Conservation (phyloP, 2,888 invertebrate species). For the Andricus curvator region DNA sequence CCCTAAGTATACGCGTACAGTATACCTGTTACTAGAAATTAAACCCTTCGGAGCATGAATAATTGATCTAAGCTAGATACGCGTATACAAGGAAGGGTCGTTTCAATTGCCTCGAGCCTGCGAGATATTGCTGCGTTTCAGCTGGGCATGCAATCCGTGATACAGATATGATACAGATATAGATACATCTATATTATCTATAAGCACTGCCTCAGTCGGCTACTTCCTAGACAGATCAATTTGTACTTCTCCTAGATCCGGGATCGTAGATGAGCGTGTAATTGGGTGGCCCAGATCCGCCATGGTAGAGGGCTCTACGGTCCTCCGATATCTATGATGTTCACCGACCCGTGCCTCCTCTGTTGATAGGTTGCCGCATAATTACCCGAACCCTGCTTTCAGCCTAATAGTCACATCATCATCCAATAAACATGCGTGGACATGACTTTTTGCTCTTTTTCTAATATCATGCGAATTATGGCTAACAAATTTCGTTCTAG, state of each 20-base stretch:
- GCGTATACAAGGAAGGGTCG: conserved; percentile 25
- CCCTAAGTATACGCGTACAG: no score
- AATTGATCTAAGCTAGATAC: conserved; percentile 20
- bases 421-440: conserved; percentile 62
- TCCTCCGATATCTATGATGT: conserved; percentile 72
- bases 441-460: conserved; percentile 43
- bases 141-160: conserved; percentile 41
- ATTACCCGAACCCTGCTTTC: conserved; percentile 67
- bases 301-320: conserved; percentile 56
- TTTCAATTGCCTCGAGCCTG: conserved; percentile 30
- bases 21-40: conserved; percentile 16
- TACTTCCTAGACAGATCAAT: conserved; percentile 72
- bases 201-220: conserved; percentile 43
- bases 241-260: conserved; percentile 72
- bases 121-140: conserved; percentile 37
- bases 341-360: conserved; percentile 70
- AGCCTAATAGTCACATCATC: conserved; percentile 68
- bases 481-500: background rate
- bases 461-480: conserved; percentile 20
- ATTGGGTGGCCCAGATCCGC: conserved; percentile 71
- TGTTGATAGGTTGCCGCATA: conserved; percentile 69
- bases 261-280: conserved; percentile 72
- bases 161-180: conserved; percentile 46
- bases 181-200: conserved; percentile 39
- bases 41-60: conserved; percentile 27